Evolutionary conservation across 2,797 vertebrate species (phyloP).

Genomic region (Centropyge bicolor): DNA sequence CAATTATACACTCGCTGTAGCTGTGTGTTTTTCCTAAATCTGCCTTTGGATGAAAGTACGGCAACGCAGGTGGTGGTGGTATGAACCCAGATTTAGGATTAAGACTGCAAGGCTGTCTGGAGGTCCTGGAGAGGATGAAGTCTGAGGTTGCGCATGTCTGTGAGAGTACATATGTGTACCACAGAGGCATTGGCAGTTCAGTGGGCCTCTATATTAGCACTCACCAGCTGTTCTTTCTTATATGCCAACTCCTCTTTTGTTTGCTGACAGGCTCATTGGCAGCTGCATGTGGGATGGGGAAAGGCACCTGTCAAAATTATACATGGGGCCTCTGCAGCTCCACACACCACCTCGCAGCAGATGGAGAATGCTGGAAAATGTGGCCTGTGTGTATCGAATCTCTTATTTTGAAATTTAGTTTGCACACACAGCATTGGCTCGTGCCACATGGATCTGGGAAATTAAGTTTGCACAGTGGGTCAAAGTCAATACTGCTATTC

Average conservation of each 20-base stretch:
- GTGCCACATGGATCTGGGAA: slow-evolving; percentile 21
- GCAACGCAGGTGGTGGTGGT: slow-evolving; percentile 50
- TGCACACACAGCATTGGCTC: slow-evolving; percentile 38
- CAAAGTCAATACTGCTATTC: slow-evolving; percentile 3
- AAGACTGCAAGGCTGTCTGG: slow-evolving; percentile 49
- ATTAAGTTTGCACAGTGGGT: slow-evolving; percentile 34
- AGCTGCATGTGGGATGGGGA: slow-evolving; percentile 72
- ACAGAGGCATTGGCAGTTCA: slow-evolving; percentile 61
- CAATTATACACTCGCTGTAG: slow-evolving; percentile 22
- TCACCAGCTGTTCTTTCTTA: slow-evolving; percentile 75
- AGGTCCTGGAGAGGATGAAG: slow-evolving; percentile 51
- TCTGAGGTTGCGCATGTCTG: slow-evolving; percentile 44
- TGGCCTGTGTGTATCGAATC: slow-evolving; percentile 38
- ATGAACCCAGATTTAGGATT: slow-evolving; percentile 66
- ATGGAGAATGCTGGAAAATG: slow-evolving; percentile 67
- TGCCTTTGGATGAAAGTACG: slow-evolving; percentile 25
- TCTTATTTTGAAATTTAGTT: slow-evolving; percentile 53
- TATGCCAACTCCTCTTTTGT: slow-evolving; percentile 75
- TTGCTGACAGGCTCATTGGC: slow-evolving; percentile 76
- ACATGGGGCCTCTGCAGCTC: slow-evolving; percentile 60
- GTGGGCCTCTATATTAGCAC: slow-evolving; percentile 64
- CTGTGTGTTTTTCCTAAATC: slow-evolving; percentile 47
- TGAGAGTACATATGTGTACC: slow-evolving; percentile 46
- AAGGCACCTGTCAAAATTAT: slow-evolving; percentile 79
- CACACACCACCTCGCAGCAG: slow-evolving; percentile 69